Conservation (phyloP, 2,888 invertebrate genomes). For the Stenchaetothrips biformis region DNA sequence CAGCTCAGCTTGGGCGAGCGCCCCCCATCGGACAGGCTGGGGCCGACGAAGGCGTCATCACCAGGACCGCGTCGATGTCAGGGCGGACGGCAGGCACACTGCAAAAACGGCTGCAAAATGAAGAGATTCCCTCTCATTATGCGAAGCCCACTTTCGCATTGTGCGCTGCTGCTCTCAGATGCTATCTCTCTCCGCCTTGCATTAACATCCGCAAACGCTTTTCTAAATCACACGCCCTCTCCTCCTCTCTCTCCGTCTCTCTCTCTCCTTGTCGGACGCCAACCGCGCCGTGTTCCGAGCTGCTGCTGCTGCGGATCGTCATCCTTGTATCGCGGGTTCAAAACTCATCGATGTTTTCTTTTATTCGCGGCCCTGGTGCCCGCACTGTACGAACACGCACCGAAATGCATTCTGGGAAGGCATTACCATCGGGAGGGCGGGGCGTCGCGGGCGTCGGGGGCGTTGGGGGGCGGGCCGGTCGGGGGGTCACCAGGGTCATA, state of each 20-base stretch:
- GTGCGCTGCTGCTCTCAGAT: not conserved
- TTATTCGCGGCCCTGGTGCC: too few species aligned
- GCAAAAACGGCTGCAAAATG: not conserved
- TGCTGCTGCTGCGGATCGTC: not conserved
- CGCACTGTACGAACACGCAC: too few species aligned
- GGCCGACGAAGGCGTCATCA: too few species aligned
- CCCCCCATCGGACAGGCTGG: too few species aligned
- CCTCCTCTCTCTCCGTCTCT: not conserved
- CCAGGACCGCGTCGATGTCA: too few species aligned
- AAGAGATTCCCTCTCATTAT: constrained; percentile 10
- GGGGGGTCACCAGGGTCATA: not conserved
- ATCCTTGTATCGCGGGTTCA: not conserved
- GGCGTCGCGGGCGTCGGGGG: not conserved
- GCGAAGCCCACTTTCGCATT: not conserved
- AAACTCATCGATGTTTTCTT: not conserved
- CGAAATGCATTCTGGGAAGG: not conserved
- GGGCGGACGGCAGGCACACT: not conserved
- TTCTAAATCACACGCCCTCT: not conserved
- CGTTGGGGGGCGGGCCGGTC: not conserved
- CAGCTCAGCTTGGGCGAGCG: too few species aligned
- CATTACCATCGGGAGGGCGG: not conserved
- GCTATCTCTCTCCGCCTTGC: not conserved
- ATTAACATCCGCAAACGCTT: not conserved
- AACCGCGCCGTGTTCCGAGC: not conserved
- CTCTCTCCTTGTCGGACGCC: not conserved